Conservation (phyloP, 2,888 invertebrate genomes). For the Sceliomorpha sp. region DNA sequence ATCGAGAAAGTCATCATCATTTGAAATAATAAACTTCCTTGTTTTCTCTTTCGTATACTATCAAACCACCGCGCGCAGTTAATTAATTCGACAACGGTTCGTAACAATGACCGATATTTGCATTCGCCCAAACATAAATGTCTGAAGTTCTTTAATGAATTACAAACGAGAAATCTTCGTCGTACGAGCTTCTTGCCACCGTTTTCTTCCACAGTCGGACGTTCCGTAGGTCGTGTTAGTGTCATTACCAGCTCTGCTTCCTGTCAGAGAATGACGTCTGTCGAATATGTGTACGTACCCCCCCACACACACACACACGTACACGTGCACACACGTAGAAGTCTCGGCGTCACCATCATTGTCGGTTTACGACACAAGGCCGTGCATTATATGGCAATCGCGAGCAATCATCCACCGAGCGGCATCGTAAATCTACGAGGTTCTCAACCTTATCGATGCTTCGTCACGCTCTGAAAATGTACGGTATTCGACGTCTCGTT, state of each 20-base stretch:
- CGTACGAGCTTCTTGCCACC: slow-evolving; percentile 21
- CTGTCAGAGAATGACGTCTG: slow-evolving; percentile 47
- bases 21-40: too few relatives aligned
- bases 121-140: slow-evolving; percentile 2
- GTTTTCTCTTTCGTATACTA: too few relatives aligned
- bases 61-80: too few relatives aligned
- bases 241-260: slow-evolving; percentile 53
- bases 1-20: too few relatives aligned
- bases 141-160: slow-evolving; percentile 17
- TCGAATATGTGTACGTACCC: slow-evolving; percentile 43
- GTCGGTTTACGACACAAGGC: slow-evolving; percentile 77
- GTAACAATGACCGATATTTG: slow-evolving; percentile 5
- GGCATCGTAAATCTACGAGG: slow-evolving; percentile 76
- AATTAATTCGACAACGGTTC: neutral
- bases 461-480: slow-evolving; percentile 33
- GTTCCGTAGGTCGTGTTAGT: slow-evolving; percentile 43
- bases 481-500: slow-evolving; percentile 19
- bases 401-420: slow-evolving; percentile 76
- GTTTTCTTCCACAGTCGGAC: slow-evolving; percentile 30
- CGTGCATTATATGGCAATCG: slow-evolving; percentile 78
- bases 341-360: slow-evolving; percentile 64
- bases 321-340: slow-evolving; percentile 59
- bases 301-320: slow-evolving; percentile 52
- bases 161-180: slow-evolving; percentile 22
- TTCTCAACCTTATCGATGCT: slow-evolving; percentile 77